These are phyloP conservation scores for Bhutanitis thaidina DNA, from an alignment of 2,888 invertebrate genomes.

Conservation along the genomic window DNA sequence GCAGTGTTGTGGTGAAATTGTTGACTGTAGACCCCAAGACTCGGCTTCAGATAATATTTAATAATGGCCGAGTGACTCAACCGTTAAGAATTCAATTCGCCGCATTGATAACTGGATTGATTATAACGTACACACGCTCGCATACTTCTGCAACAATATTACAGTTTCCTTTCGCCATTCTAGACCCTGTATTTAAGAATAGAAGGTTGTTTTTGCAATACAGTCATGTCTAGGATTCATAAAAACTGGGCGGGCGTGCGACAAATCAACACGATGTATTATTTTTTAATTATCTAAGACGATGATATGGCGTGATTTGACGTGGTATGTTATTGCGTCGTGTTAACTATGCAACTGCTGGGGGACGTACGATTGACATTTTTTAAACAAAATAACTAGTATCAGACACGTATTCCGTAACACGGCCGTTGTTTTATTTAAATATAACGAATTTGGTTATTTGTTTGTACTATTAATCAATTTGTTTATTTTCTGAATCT, in stretches of 20 bases:
- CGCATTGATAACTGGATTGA: conserved; percentile 13
- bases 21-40: background rate
- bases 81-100: conserved; percentile 6
- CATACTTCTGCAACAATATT: background rate
- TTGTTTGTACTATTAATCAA: too few relatives aligned
- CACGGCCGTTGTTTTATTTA: too few relatives aligned
- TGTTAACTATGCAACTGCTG: too few relatives aligned
- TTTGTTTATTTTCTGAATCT: too few relatives aligned
- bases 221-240: background rate
- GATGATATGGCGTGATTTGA: background rate
- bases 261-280: background rate
- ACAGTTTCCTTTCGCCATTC: background rate
- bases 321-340: background rate
- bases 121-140: background rate
- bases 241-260: background rate
- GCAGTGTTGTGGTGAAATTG: background rate
- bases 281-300: background rate
- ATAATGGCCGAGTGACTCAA: conserved; percentile 8
- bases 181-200: background rate
- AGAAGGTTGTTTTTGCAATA: conserved; percentile 2
- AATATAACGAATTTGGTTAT: too few relatives aligned
- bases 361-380: too few relatives aligned
- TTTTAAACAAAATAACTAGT: too few relatives aligned
- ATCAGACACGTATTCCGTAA: too few relatives aligned
- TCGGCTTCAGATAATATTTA: conserved; percentile 10